These are phyloP conservation scores for Cataglyphis cursor DNA, from an alignment of 2,888 invertebrate species.

Conservation along the genomic window DNA sequence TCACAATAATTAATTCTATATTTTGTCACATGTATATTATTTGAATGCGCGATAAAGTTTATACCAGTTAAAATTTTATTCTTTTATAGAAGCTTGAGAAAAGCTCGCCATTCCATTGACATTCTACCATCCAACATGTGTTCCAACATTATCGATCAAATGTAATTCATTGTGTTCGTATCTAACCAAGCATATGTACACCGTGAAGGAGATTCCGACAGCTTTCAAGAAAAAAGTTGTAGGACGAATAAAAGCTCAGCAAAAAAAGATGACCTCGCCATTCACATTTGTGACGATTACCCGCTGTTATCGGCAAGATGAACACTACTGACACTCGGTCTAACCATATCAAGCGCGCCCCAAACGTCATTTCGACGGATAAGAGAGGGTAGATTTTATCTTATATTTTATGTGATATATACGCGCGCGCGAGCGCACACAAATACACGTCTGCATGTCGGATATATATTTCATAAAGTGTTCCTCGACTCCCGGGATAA, in stretches of 20 bases:
- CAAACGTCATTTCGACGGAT: constrained; percentile 41
- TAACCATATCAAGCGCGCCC: constrained; percentile 23
- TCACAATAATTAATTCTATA: not conserved
- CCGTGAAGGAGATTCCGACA: not conserved
- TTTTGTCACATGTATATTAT: not conserved
- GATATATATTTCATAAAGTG: constrained; percentile 27
- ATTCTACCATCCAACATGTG: not conserved
- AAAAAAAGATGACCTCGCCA: not conserved
- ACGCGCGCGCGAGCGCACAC: no score
- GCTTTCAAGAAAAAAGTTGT: not conserved
- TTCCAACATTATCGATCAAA: not conserved
- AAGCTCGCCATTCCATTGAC: not conserved
- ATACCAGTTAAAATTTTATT: not conserved
- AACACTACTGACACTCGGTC: constrained; percentile 19
- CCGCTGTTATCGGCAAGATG: constrained; percentile 33
- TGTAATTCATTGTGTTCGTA: not conserved
- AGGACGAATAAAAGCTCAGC: not conserved
- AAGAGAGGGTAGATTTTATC: constrained; percentile 41
- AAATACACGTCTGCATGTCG: not conserved
- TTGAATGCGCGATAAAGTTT: not conserved
- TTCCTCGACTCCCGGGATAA: constrained; percentile 11
- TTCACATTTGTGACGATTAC: constrained; percentile 45
- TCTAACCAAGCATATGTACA: not conserved
- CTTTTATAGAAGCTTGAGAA: not conserved
- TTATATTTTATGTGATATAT: constrained; percentile 21